A percentile compares a stretch with the other conserved stretches of the same genome.
Evolutionary conservation across 2,113 vertebrate species (phyloP).

Genomic region (Hydrolagus affinis): DNA sequence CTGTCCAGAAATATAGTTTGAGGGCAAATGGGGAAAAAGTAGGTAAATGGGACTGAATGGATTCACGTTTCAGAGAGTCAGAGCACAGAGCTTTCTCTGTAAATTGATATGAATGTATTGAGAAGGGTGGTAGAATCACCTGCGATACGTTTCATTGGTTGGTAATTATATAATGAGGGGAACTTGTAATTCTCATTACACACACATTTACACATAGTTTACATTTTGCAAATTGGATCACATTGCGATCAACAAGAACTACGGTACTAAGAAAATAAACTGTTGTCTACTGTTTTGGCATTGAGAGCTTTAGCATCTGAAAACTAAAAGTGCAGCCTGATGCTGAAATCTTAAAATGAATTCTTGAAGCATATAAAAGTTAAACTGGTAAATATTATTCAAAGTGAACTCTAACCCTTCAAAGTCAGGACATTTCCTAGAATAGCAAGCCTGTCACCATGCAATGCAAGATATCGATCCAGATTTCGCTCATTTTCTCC

Average conservation of each 20-base stretch:
- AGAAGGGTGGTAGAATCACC: no score
- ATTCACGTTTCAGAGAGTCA: no score
- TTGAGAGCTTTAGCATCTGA: background rate
- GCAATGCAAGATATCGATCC: conserved; percentile 52
- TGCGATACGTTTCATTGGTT: no score
- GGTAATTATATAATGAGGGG: no score
- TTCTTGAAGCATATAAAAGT: background rate
- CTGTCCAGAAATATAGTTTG: no score
- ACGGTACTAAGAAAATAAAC: background rate
- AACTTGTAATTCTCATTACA: no score
- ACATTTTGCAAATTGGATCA: background rate
- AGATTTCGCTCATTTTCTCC: conserved; percentile 44
- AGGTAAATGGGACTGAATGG: no score
- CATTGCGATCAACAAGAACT: background rate
- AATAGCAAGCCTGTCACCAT: conserved; percentile 41
- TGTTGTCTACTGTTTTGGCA: conserved; percentile 1
- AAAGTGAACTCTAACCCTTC: conserved; percentile 1
- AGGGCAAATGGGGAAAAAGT: no score
- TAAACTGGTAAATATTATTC: conserved; percentile 12
- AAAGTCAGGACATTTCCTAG: conserved; percentile 35
- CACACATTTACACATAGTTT: no score
- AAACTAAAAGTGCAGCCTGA: background rate
- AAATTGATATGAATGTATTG: no score
- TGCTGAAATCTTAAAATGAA: conserved; percentile 1
- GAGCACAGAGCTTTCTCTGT: no score